A percentile compares a stretch with the other conserved stretches of the same genome.
These are phyloP conservation scores for Pleuronectes platessa DNA, from an alignment of 2,113 vertebrate genomes.

Conservation along the genomic window DNA sequence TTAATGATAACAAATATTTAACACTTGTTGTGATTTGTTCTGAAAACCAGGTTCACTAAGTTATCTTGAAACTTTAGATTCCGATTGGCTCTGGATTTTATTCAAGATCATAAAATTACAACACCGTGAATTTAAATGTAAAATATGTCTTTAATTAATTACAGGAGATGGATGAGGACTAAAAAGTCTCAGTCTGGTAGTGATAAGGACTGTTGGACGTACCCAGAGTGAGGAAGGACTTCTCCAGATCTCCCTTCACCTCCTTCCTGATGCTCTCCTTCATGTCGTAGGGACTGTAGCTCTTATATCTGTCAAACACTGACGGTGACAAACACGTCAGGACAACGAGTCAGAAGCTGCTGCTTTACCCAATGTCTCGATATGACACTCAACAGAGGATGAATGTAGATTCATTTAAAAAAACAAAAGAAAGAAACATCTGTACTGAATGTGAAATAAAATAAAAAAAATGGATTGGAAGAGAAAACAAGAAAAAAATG, in stretches of 20 bases:
- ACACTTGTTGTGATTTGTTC: too few species aligned
- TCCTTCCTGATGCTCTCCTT: constrained; percentile 96
- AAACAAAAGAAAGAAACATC: too few species aligned
- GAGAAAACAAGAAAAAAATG: background rate
- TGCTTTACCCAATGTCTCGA: too few species aligned
- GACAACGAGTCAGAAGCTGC: background rate
- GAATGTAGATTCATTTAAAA: too few species aligned
- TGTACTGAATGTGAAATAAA: too few species aligned
- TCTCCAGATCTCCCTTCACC: constrained; percentile 95
- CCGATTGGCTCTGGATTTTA: too few species aligned
- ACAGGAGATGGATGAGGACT: too few species aligned
- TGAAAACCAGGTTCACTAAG: too few species aligned
- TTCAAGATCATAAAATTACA: background rate
- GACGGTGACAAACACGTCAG: background rate
- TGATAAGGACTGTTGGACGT: background rate
- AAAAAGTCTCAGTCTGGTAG: too few species aligned
- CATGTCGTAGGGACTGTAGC: constrained; percentile 96
- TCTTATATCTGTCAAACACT: constrained; percentile 96
- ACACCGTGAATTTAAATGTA: background rate
- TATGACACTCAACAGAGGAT: too few species aligned
- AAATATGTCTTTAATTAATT: background rate
- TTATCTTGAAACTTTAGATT: too few species aligned
- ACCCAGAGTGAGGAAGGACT: constrained; percentile 94
- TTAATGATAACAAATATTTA: too few species aligned
- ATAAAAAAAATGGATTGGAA: background rate